A percentile compares a stretch with the other conserved stretches of the same genome.
Evolutionary conservation across 1,140 invertebrate genomes (phyloP).

Genomic region (Nephotettix cincticeps): DNA sequence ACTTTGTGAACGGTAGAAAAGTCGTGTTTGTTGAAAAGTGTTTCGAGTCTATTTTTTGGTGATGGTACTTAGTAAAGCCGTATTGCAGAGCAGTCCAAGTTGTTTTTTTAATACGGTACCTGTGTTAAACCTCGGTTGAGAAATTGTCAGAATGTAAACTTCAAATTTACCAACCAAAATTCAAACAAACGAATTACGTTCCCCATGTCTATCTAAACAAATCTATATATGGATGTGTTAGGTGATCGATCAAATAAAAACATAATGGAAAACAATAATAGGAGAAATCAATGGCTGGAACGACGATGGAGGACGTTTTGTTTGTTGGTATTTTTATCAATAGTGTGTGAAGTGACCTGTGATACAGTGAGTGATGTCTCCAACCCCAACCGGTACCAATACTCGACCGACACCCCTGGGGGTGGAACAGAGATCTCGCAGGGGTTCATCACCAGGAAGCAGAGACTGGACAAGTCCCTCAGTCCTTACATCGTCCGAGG

Average conservation of each 20-base stretch:
- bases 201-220: no score
- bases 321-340: not conserved
- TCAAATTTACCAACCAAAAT: no score
- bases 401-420: not conserved
- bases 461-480: constrained; percentile 52
- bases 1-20: no score
- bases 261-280: constrained; percentile 4
- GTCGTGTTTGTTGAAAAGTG: no score
- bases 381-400: not conserved
- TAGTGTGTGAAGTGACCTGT: constrained; percentile 15
- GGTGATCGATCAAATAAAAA: not conserved
- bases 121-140: no score
- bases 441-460: constrained; percentile 56
- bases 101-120: no score
- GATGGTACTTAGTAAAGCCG: no score
- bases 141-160: no score
- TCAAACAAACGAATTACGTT: no score
- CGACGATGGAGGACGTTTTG: constrained; percentile 31
- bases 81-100: no score
- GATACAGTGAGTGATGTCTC: not conserved
- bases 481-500: constrained; percentile 78
- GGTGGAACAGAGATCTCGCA: constrained; percentile 57
- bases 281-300: constrained; percentile 24
- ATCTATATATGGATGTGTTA: no score
- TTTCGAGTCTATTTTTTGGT: no score